A percentile compares a stretch with the other conserved stretches of the same genome.
phyloP scores from a whole-genome alignment of 2,113 vertebrate genomes.

The Ranitomeya imitator region DNA sequence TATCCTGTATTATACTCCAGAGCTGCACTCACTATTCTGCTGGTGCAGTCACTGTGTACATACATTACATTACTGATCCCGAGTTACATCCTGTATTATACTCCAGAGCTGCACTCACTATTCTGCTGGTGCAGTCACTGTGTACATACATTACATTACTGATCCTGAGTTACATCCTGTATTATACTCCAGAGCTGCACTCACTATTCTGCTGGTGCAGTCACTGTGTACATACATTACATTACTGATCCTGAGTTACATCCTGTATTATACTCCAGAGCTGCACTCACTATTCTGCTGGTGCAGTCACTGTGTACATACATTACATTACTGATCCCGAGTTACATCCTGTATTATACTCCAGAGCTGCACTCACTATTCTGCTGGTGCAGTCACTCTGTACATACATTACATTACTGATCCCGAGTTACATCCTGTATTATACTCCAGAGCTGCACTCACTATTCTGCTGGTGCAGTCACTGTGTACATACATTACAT shows the following conservation, averaged over 20 bases:
- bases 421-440: background rate
- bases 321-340: no score
- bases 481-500: no score
- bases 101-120: background rate
- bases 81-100: background rate
- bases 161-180: no score
- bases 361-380: background rate
- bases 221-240: no score
- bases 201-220: no score
- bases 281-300: background rate
- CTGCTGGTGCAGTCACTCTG: background rate
- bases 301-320: no score
- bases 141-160: no score
- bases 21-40: background rate
- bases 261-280: no score
- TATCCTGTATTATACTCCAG: background rate
- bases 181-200: no score
- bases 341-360: background rate
- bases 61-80: no score
- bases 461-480: background rate
- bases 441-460: background rate
- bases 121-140: background rate
- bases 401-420: no score
- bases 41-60: background rate
- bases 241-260: no score